Evolutionary conservation across 2,888 invertebrate species (phyloP), one percentile per base, ranked within the genome.

Genomic region (Erebia palarica): DNA sequence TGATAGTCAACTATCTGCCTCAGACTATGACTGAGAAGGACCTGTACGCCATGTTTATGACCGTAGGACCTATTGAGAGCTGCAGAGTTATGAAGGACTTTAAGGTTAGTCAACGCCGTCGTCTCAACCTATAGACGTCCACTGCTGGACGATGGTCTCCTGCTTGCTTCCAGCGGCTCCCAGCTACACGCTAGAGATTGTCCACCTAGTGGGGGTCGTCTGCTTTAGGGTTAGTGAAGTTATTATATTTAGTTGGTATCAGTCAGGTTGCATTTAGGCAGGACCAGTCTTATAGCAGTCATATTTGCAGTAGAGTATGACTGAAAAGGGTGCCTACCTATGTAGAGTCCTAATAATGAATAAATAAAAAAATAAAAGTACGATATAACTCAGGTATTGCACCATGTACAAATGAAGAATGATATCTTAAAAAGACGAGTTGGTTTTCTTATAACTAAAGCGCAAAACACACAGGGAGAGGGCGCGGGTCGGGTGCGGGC

Each of bases 1-100:
- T 99, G 80, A 99, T 99, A 79, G 97, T 99, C 83, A 99, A 99
- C 94, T 99, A 98, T 90, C 94, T 99, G 81, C 98, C 99, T 47
- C 98, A 98, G 92, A 97, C 96, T 81, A 96, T 98, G 94, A 97
- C 97, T 1, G 98, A 98, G 87, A 96, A 97, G 84, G 98, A 98
- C 83, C 94, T 98, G 71, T 97, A 96, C 85, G 96, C 96, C 77
- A 96, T 98, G 94, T 99, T 99, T 89, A 95, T 96, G 80, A 96
- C 96, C 68, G 96, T 98, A 79, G 98, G 98, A 65, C 96, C 97
- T 27, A 95, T 99, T 63, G 98, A 98, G 85, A 97, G 96, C 79
- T 97, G 97, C 86, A 95, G 98, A 80, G 97, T 99, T 80, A 98
- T 98, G 97, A 96, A 97, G 89, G 97, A 98, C 86, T 96, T 96